These are phyloP conservation scores for Trachelus stipa DNA, from an alignment of 2,888 invertebrate genomes.

Conservation along the genomic window DNA sequence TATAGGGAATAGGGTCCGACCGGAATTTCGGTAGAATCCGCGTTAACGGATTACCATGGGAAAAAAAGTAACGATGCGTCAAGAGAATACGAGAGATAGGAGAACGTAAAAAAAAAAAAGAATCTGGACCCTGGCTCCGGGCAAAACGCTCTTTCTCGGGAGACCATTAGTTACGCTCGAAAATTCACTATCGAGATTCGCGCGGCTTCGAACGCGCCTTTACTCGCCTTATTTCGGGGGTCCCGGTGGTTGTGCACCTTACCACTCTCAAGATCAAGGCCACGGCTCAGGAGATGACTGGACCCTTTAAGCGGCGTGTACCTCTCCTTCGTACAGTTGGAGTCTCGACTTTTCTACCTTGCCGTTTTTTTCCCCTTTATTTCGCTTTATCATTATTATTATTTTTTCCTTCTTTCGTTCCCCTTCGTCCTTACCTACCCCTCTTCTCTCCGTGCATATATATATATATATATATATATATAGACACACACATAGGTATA, in stretches of 20 bases:
- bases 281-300: constrained; percentile 60
- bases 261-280: constrained; percentile 64
- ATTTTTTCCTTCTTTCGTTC: not conserved
- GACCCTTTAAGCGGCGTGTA: constrained; percentile 57
- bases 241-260: constrained; percentile 50
- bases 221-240: constrained; percentile 41
- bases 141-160: not conserved
- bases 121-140: not conserved
- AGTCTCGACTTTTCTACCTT: constrained; percentile 29
- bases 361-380: not conserved
- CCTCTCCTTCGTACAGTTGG: constrained; percentile 38
- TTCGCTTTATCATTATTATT: not conserved
- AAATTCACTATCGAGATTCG: constrained; percentile 4
- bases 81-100: not conserved
- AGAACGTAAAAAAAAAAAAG: not conserved
- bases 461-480: not conserved
- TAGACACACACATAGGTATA: too few relatives aligned
- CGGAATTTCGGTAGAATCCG: not conserved
- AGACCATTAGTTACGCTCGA: not conserved
- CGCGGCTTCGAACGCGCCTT: constrained; percentile 7
- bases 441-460: not conserved
- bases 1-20: not conserved
- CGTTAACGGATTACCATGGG: not conserved
- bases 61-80: not conserved
- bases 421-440: not conserved